phyloP scores from a whole-genome alignment of 2,113 vertebrate species.

The human (Homo sapiens) region DNA sequence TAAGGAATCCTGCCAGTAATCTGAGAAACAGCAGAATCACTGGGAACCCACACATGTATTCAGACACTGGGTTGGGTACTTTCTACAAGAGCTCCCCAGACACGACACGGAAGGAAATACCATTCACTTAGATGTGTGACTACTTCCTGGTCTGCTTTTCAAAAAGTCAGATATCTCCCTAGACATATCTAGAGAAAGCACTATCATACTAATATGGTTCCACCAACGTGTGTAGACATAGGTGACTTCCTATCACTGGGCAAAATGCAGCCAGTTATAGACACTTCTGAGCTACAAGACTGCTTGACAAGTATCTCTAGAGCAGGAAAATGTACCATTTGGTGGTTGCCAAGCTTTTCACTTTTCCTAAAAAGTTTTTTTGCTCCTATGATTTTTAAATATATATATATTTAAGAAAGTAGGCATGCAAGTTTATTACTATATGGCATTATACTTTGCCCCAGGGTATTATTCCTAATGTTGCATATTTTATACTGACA shows the following conservation, averaged over 20 bases:
- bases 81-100: not conserved
- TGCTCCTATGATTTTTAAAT: not conserved
- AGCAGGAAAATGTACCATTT: not conserved
- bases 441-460: not conserved
- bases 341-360: not conserved
- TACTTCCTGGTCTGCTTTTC: too few species aligned
- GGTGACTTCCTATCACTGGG: accelerated
- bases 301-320: not conserved
- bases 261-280: not conserved
- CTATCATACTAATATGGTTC: accelerated
- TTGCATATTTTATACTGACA: not conserved
- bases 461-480: not conserved
- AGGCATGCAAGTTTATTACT: not conserved
- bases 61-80: accelerated
- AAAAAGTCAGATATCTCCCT: accelerated
- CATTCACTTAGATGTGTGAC: accelerated
- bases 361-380: not conserved
- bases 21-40: not conserved
- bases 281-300: not conserved
- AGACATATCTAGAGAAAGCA: accelerated
- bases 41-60: not conserved
- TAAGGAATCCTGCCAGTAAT: too few species aligned
- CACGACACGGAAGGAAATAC: not conserved
- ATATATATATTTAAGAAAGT: accelerated
- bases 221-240: accelerated